phyloP scores from a whole-genome alignment of 2,888 invertebrate species.

The Heliconius cydno region DNA sequence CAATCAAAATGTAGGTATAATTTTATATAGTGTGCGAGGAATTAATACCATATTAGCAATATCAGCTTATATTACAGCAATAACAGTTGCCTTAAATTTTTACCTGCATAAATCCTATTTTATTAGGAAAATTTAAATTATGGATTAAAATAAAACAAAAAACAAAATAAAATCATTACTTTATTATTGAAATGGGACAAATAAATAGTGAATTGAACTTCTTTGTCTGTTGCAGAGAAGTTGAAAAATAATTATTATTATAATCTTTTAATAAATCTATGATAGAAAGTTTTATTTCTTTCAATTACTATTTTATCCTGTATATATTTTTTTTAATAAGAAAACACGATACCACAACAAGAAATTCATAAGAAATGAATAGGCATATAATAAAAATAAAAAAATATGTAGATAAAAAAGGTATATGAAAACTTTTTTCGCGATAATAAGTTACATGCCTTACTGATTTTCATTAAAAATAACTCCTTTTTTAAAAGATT shows the following conservation, averaged over 20 bases:
- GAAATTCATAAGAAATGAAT: neutral
- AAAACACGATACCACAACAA: neutral
- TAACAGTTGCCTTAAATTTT: slow-evolving; percentile 1
- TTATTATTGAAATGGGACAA: neutral
- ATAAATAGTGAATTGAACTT: neutral
- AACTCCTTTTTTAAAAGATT: neutral
- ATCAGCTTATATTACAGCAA: neutral
- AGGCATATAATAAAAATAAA: neutral
- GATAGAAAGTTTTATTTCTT: neutral
- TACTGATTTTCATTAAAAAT: too few species aligned
- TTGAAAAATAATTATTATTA: slow-evolving; percentile 7
- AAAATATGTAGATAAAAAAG: neutral
- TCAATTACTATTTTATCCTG: neutral
- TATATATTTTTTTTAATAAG: neutral
- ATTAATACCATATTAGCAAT: neutral
- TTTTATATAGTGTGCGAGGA: neutral
- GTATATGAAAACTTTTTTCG: neutral
- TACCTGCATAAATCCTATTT: neutral
- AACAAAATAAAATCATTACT: neutral
- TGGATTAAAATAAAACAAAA: neutral
- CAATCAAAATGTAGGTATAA: slow-evolving; percentile 7
- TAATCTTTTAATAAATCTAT: slow-evolving; percentile 18
- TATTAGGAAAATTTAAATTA: neutral
- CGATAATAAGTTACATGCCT: neutral
- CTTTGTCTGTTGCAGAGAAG: slow-evolving; percentile 16